Evolutionary conservation across 1,140 invertebrate species (phyloP).

Genomic region (Vollenhovia emeryi): DNA sequence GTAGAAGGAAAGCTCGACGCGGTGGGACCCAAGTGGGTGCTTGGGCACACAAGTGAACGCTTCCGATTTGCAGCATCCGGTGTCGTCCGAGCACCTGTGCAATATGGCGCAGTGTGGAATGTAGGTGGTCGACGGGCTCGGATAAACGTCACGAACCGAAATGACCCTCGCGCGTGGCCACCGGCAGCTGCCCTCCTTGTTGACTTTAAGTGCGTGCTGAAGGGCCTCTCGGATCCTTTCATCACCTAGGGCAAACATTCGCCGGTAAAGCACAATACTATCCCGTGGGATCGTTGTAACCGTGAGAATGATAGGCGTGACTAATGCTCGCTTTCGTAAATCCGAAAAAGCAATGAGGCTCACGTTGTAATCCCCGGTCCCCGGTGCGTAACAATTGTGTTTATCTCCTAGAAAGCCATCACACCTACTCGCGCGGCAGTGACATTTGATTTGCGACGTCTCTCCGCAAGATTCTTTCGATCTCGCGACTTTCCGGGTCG

Average conservation of each 20-base stretch:
- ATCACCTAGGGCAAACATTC: constrained; percentile 71
- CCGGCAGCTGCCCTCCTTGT: constrained; percentile 87
- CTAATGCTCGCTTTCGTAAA: constrained; percentile 5
- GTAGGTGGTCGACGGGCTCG: constrained; percentile 90
- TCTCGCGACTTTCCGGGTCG: background rate
- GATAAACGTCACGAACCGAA: constrained; percentile 87
- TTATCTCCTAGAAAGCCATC: background rate
- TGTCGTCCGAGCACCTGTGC: constrained; percentile 91
- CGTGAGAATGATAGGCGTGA: background rate
- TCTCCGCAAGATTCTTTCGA: background rate
- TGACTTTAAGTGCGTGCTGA: constrained; percentile 87
- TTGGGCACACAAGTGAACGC: constrained; percentile 89
- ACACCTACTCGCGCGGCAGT: background rate
- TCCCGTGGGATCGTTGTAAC: background rate
- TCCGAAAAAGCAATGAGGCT: background rate
- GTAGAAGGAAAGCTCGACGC: constrained; percentile 90
- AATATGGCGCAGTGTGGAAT: constrained; percentile 90
- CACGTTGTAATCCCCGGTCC: background rate
- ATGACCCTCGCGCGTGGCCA: constrained; percentile 88
- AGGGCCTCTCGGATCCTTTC: constrained; percentile 85
- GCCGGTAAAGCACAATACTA: background rate
- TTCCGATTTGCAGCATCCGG: constrained; percentile 90
- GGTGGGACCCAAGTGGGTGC: constrained; percentile 86
- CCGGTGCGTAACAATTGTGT: constrained; percentile 6
- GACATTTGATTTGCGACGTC: constrained; percentile 5